Percentiles rank a stretch among this genome's conserved stretches.
phyloP scores from a whole-genome alignment of 2,888 invertebrate species.

The Alsophila aescularia region DNA sequence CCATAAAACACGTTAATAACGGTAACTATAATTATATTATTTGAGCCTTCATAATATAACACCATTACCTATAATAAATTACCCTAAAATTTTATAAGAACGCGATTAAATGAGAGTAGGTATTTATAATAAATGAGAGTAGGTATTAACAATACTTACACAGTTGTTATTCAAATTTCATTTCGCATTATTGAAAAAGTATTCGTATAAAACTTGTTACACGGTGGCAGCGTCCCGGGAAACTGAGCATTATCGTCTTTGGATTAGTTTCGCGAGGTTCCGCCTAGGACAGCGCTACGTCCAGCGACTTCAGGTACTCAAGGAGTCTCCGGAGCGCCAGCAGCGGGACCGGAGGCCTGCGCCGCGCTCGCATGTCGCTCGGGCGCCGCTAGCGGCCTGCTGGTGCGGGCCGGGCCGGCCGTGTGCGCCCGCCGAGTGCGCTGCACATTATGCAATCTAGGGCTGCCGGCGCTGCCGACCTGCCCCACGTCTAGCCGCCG shows the following conservation, averaged over 20 bases:
- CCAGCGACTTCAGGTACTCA: slow-evolving; percentile 74
- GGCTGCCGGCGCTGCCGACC: slow-evolving; percentile 75
- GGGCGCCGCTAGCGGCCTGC: slow-evolving; percentile 33
- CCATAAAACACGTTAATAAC: too few species aligned
- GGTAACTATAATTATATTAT: too few species aligned
- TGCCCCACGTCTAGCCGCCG: slow-evolving; percentile 79
- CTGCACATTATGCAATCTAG: slow-evolving; percentile 75
- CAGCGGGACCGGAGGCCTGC: slow-evolving; percentile 66
- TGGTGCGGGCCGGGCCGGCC: slow-evolving; percentile 40
- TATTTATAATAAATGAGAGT: slow-evolving; percentile 11
- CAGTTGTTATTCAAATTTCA: slow-evolving; percentile 50
- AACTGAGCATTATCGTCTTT: slow-evolving; percentile 55
- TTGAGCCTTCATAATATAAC: too few species aligned
- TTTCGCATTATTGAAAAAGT: slow-evolving; percentile 53
- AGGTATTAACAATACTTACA: slow-evolving; percentile 59
- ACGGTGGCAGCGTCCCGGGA: slow-evolving; percentile 43
- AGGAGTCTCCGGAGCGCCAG: slow-evolving; percentile 71
- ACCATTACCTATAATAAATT: too few species aligned
- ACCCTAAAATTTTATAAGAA: neutral
- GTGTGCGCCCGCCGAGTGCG: slow-evolving; percentile 53
- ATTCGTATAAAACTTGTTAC: slow-evolving; percentile 29
- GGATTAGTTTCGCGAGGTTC: slow-evolving; percentile 29
- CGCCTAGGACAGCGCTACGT: slow-evolving; percentile 46
- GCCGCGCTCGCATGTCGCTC: slow-evolving; percentile 56
- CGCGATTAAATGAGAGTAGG: slow-evolving; percentile 6